Base-by-base conservation (phyloP, 53 echinoderm and acorn worm genomes). In the Temnopleurus reevesii region DNA sequence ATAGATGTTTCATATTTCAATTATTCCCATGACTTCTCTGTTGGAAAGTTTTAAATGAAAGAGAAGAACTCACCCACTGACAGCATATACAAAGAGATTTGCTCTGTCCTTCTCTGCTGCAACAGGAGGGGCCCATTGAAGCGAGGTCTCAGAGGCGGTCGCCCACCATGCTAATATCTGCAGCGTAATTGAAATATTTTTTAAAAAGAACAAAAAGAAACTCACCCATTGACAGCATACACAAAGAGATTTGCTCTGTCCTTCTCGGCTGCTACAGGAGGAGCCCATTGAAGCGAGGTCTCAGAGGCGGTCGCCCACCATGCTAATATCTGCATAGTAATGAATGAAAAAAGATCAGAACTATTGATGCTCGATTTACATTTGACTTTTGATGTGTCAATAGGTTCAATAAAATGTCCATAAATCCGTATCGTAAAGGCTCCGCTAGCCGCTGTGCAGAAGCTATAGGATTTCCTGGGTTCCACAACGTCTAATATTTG, bases 161-260 rank as follows among this genome's bases (percentile, higher is more conserved):
- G 35, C 60, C 92, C 93, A 97, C 95, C 97, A 94, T 3, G 95
- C 91, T 34, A 92, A 90, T 17, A 95, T 81, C 95, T 97, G 55
- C 35, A 59, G 5, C 8, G 29, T 34, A 66, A 25, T 9, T 25
- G 1, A 15, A n/a, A n/a, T n/a, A n/a, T n/a, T n/a, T n/a, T n/a
- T n/a, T n/a, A n/a, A n/a, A n/a, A n/a, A n/a, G n/a, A n/a, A n/a
- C n/a, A n/a, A n/a, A n/a, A n/a, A n/a, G 17, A 35, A 23, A 77
- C 95, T 90, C 71, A 98, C 98, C 93, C 95, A 88, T 91, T 96
- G 30, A 94, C 77, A 79, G 91, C 89, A 85, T 90, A 95, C 8
- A 98, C 92, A 58, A 95, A 36, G 35, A 98, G 17, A 60, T 98
- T 98, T 18, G 98, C 94, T 61, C 92, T 85, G 79, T 98, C 98